These are phyloP conservation scores for Diceros bicornis DNA, from an alignment of 2,797 vertebrate species.

Conservation along the genomic window DNA sequence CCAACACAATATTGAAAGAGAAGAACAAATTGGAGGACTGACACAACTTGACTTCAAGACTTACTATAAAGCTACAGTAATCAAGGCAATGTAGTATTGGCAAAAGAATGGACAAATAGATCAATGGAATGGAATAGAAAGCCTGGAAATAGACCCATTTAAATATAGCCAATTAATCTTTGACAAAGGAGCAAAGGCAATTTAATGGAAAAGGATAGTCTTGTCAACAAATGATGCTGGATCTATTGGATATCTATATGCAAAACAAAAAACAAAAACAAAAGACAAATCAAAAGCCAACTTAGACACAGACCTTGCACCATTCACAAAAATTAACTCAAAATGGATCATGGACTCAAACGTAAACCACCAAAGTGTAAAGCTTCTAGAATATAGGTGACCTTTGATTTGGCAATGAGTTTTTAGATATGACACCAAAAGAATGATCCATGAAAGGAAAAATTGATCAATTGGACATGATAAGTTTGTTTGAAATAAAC, in stretches of 20 bases:
- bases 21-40: background rate
- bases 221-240: background rate
- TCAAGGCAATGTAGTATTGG: background rate
- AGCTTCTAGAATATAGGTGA: background rate
- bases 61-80: background rate
- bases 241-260: background rate
- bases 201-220: background rate
- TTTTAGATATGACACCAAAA: conserved; percentile 3
- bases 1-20: background rate
- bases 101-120: background rate
- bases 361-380: background rate
- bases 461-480: background rate
- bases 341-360: background rate
- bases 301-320: background rate
- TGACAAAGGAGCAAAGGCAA: background rate
- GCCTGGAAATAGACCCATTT: background rate
- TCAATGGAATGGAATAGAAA: background rate
- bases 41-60: background rate
- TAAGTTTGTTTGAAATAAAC: background rate
- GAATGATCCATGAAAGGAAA: background rate
- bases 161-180: background rate
- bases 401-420: background rate
- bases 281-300: background rate
- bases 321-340: background rate
- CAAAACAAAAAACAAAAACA: background rate